Evolutionary conservation across 2,797 vertebrate species (phyloP).

Genomic region (Acanthis flammea): DNA sequence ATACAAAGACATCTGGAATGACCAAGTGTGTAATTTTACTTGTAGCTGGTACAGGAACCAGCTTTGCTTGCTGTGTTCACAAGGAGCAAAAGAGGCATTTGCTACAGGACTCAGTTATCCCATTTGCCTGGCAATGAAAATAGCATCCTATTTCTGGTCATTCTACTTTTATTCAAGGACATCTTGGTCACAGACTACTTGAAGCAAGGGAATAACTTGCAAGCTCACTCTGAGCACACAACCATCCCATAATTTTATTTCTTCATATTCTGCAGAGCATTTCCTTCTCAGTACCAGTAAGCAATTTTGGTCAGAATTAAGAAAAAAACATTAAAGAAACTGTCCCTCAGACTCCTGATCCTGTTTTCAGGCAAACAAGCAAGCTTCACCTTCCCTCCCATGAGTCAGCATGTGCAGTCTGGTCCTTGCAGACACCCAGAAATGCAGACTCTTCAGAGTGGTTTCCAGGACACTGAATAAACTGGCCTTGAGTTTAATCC

Average conservation of each 20-base stretch:
- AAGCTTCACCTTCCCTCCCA: not conserved
- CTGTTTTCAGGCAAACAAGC: not conserved
- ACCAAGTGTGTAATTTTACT: conserved; percentile 26
- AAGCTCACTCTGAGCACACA: not conserved
- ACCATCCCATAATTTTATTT: not conserved
- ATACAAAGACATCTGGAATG: conserved; percentile 16
- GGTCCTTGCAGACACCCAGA: not conserved
- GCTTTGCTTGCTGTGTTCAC: not conserved
- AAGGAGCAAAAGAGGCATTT: not conserved
- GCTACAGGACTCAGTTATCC: not conserved
- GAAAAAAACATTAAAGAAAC: not conserved
- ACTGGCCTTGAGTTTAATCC: not conserved
- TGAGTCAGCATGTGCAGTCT: not conserved
- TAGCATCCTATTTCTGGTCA: not conserved
- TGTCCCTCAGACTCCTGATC: not conserved
- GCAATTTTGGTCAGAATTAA: not conserved
- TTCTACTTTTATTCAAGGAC: not conserved
- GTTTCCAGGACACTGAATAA: not conserved
- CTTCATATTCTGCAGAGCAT: not conserved
- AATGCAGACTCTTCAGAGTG: not conserved
- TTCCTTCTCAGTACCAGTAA: not conserved
- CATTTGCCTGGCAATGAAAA: not conserved
- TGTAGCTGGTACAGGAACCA: not conserved
- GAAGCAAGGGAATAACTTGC: not conserved
- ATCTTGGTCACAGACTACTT: not conserved